Conservation (phyloP, 1,140 invertebrate species). For the Hyposmocoma kahamanoa region DNA sequence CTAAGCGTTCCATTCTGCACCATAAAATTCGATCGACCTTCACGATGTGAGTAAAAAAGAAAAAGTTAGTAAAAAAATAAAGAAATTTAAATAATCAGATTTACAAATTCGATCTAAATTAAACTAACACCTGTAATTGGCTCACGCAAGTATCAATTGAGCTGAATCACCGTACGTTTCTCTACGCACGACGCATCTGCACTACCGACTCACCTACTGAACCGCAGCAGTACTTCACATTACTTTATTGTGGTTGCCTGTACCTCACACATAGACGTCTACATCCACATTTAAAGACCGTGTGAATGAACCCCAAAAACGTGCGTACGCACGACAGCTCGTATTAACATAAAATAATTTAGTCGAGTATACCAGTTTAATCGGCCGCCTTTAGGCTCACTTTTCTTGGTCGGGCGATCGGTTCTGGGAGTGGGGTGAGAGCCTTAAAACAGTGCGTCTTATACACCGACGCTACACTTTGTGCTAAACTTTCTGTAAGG, state of each 20-base stretch:
- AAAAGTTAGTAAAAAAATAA: too few species aligned
- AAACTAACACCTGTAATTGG: too few species aligned
- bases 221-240: too few species aligned
- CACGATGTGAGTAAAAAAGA: too few species aligned
- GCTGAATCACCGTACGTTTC: not conserved
- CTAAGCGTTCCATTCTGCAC: too few species aligned
- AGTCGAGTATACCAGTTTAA: slow-evolving; percentile 43
- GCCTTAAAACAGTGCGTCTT: slow-evolving; percentile 55
- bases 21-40: too few species aligned
- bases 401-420: slow-evolving; percentile 40
- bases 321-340: slow-evolving; percentile 21
- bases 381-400: slow-evolving; percentile 50
- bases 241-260: too few species aligned
- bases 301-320: slow-evolving; percentile 23
- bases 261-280: slow-evolving; percentile 8
- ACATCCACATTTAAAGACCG: slow-evolving; percentile 8
- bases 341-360: slow-evolving; percentile 38
- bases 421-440: slow-evolving; percentile 48
- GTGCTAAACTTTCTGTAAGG: slow-evolving; percentile 53
- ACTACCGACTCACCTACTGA: slow-evolving; percentile 11
- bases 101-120: too few species aligned
- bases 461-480: slow-evolving; percentile 53
- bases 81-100: too few species aligned
- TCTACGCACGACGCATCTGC: not conserved
- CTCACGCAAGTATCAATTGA: not conserved